Evolutionary conservation across 2,113 vertebrate species (phyloP), one percentile per base, ranked within the genome.

Genomic region (Glaucidium brasilianum): DNA sequence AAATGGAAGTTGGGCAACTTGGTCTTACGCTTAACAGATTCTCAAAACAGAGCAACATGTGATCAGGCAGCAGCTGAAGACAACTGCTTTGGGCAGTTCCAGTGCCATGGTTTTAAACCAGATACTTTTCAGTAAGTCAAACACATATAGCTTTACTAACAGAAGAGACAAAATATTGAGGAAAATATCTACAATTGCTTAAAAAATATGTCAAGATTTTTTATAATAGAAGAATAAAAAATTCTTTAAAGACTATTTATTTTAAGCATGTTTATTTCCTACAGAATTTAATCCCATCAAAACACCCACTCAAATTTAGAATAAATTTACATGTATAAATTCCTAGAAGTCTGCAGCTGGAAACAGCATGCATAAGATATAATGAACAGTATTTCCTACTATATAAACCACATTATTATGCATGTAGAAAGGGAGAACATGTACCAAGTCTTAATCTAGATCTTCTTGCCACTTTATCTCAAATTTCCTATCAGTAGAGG

Each of bases 261-360:
- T 94, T 96, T 96, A 97, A 98, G 88, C 60, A 92, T 92, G 93
- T 97, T 98, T 98, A 97, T 97, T 97, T 98, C 96, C 94, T 94
- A 95, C 86, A 62, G 84, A 98, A 96, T 95, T 97, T 97, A 98
- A 98, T 96, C 91, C 96, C 85, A 97, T 97, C 95, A 94, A 96
- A 97, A 96, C 91, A 98, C 88, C 74, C 91, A 97, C 94, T 98
- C 88, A 71, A 95, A 94, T 91, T 88, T 76, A 76, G 95, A 97
- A 97, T 96, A 88, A 88, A 98, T 97, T 98, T 94, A 94, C 97
- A 96, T 96, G 69, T 84, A 92, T 96, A 97, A 97, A 97, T 98
- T 96, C 85, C 85, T 96, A 94, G 94, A 97, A 35, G 80, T 97
- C 78, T 97, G 95, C 96, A 97, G 95, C 97, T 97, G 96, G 96